phyloP scores from a whole-genome alignment of 2,888 invertebrate genomes.

The Xanthorhoe designata region DNA sequence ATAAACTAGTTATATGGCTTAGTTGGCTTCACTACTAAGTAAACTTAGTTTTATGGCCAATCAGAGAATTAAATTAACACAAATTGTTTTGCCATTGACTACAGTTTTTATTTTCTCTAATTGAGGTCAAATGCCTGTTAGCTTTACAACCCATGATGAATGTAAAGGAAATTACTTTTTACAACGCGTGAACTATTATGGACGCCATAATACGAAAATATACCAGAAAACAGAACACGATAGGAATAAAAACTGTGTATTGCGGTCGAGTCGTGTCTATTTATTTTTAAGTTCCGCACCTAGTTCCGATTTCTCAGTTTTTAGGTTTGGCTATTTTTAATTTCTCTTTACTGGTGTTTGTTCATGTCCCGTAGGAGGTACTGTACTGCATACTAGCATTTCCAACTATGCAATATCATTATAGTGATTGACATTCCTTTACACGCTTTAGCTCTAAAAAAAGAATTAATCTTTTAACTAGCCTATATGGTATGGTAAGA shows the following conservation, averaged over 20 bases:
- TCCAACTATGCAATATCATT: neutral
- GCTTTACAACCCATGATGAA: slow-evolving; percentile 61
- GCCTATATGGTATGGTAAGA: too few species aligned
- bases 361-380: neutral
- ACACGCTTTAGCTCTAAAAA: neutral
- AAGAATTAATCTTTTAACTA: neutral
- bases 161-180: slow-evolving; percentile 61
- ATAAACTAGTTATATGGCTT: slow-evolving; percentile 19
- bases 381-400: neutral
- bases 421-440: neutral
- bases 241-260: slow-evolving; percentile 44
- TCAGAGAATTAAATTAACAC: slow-evolving; percentile 66
- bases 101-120: slow-evolving; percentile 73
- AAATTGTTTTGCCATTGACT: slow-evolving; percentile 78
- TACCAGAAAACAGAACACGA: slow-evolving; percentile 45
- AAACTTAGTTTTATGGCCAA: slow-evolving; percentile 46
- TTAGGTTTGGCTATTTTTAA: neutral
- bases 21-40: slow-evolving; percentile 21
- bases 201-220: slow-evolving; percentile 47
- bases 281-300: slow-evolving; percentile 35
- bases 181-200: slow-evolving; percentile 52
- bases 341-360: slow-evolving; percentile 13
- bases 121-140: slow-evolving; percentile 75
- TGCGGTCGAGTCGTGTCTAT: slow-evolving; percentile 37
- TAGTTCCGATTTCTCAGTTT: slow-evolving; percentile 23